Percentiles rank a stretch among this genome's conserved stretches.
Evolutionary conservation across 2,888 invertebrate species (phyloP).

Genomic region (Tyria jacobaeae): DNA sequence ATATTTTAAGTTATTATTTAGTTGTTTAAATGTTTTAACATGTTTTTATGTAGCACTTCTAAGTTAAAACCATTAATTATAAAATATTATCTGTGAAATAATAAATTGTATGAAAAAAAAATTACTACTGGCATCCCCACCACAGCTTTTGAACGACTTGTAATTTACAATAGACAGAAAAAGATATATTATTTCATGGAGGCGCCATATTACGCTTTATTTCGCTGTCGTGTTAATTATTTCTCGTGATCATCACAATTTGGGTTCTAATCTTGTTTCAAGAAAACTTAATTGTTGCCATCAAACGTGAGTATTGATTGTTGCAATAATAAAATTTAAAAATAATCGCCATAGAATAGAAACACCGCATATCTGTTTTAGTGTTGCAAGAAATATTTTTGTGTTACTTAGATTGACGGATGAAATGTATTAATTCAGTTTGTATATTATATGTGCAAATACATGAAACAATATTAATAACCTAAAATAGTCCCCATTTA

Average conservation of each 20-base stretch:
- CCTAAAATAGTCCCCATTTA: not conserved
- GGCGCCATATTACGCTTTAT: constrained; percentile 28
- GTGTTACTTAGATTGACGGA: constrained; percentile 37
- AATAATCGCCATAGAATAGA: constrained; percentile 72
- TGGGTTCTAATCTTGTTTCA: constrained; percentile 17
- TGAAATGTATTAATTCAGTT: constrained; percentile 9
- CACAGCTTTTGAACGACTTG: constrained; percentile 14
- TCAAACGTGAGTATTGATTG: constrained; percentile 75
- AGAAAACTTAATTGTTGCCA: constrained; percentile 74
- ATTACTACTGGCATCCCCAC: constrained; percentile 41
- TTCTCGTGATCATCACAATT: constrained; percentile 7
- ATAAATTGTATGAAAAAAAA: not conserved
- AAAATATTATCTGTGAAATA: too few relatives aligned
- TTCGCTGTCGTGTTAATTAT: not conserved
- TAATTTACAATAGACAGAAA: constrained; percentile 39
- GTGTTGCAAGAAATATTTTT: constrained; percentile 79
- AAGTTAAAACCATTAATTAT: too few relatives aligned
- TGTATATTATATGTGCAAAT: constrained; percentile 20
- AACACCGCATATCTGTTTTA: constrained; percentile 68
- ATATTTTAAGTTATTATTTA: not conserved
- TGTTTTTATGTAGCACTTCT: not conserved
- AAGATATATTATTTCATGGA: constrained; percentile 27
- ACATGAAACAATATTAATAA: not conserved
- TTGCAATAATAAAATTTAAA: constrained; percentile 77
- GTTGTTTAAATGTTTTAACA: not conserved